Evolutionary conservation across 2,888 invertebrate genomes (phyloP).

Genomic region (Siphonodentalium dalli): DNA sequence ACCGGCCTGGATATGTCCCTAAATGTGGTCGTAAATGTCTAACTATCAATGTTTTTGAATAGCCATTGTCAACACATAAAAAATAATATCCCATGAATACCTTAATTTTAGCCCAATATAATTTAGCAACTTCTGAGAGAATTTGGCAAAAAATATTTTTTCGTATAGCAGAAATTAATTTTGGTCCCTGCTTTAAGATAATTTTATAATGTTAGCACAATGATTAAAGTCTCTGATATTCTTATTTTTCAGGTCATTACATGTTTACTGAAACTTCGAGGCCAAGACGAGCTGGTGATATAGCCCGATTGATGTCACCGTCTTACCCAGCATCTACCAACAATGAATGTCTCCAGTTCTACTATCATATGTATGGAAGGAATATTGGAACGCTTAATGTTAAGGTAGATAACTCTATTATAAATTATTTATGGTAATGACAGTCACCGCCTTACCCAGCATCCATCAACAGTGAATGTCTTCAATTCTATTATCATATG

Average conservation of each 20-base stretch:
- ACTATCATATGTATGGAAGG: slow-evolving; percentile 55
- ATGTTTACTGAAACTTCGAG: slow-evolving; percentile 51
- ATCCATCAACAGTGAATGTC: slow-evolving; percentile 33
- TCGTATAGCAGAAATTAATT: no score
- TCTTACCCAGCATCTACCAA: slow-evolving; percentile 20
- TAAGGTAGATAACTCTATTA: slow-evolving; percentile 28
- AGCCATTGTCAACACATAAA: no score
- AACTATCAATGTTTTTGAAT: no score
- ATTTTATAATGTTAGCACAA: no score
- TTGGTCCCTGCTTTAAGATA: no score
- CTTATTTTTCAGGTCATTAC: slow-evolving; percentile 42
- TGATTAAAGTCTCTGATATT: neutral
- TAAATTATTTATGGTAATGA: no score
- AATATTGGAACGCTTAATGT: slow-evolving; percentile 47
- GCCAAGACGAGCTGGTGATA: slow-evolving; percentile 33
- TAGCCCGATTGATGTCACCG: slow-evolving; percentile 41
- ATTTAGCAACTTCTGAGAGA: no score
- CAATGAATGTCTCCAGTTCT: slow-evolving; percentile 50
- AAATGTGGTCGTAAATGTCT: no score
- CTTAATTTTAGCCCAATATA: no score
- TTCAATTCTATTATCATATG: slow-evolving; percentile 58
- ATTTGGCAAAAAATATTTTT: no score
- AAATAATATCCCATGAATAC: no score
- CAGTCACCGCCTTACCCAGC: slow-evolving; percentile 33
- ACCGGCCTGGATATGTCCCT: no score